These are phyloP conservation scores for Cathartes aura DNA, from an alignment of 2,113 vertebrate genomes.

Conservation along the genomic window DNA sequence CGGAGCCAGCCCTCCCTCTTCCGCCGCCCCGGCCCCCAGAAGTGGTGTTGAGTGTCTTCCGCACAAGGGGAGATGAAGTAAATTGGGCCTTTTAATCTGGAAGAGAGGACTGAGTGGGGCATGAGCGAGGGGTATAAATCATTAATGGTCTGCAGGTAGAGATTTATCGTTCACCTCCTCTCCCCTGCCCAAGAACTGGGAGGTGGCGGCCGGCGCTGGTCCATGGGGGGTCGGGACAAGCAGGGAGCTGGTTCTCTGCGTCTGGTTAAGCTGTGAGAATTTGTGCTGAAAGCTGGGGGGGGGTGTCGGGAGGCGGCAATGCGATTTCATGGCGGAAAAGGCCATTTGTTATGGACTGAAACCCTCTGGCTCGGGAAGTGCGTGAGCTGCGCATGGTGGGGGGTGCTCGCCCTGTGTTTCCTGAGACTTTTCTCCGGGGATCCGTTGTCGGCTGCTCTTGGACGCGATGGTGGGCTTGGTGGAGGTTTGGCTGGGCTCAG, in stretches of 20 bases:
- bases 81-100: not conserved
- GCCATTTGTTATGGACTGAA: not conserved
- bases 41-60: not conserved
- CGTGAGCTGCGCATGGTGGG: rapidly evolving
- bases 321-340: not conserved
- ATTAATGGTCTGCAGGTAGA: not conserved
- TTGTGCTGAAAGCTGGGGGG: not conserved
- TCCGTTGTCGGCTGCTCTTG: rapidly evolving
- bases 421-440: not conserved
- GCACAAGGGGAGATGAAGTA: not conserved
- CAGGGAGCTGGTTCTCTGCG: not conserved
- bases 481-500: not conserved
- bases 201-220: rapidly evolving
- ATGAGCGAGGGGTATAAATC: not conserved
- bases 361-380: not conserved
- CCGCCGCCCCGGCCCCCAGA: not conserved
- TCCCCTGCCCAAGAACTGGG: not conserved
- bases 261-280: not conserved
- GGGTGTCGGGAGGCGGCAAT: not conserved
- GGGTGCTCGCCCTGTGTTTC: rapidly evolving
- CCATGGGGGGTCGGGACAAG: rapidly evolving
- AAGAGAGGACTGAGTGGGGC: not conserved
- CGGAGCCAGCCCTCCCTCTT: not conserved
- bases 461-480: rapidly evolving
- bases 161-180: not conserved